Conservation (phyloP, 2,113 vertebrate genomes). For the Equus quagga region DNA sequence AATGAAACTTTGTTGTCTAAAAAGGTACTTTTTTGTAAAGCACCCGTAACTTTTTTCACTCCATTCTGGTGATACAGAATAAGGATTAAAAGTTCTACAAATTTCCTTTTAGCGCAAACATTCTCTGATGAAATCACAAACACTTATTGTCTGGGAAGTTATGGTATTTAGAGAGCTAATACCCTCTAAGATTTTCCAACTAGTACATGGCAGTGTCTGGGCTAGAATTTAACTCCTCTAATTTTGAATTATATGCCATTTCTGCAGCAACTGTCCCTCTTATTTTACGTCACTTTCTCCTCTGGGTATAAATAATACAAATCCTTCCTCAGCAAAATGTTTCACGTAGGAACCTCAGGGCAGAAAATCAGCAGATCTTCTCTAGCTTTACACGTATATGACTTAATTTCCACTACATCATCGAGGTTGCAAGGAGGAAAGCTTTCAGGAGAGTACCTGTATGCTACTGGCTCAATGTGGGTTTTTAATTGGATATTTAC, state of each 20-base stretch:
- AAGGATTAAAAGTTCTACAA: not conserved
- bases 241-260: slow-evolving; percentile 24
- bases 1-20: not conserved
- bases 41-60: not conserved
- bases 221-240: not conserved
- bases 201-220: not conserved
- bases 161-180: not conserved
- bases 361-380: not conserved
- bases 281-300: slow-evolving; percentile 16
- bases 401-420: not conserved
- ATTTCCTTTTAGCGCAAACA: not conserved
- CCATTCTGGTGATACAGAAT: not conserved
- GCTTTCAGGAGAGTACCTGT: not conserved
- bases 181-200: not conserved
- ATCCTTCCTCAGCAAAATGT: not conserved
- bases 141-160: not conserved
- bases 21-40: not conserved
- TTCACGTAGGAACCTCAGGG: not conserved
- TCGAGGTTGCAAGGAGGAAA: not conserved
- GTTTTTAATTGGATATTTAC: not conserved
- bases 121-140: not conserved
- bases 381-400: not conserved
- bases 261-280: not conserved
- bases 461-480: not conserved
- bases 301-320: slow-evolving; percentile 6